Conservation (phyloP, 2,797 vertebrate species). For the Borostomias antarcticus region DNA sequence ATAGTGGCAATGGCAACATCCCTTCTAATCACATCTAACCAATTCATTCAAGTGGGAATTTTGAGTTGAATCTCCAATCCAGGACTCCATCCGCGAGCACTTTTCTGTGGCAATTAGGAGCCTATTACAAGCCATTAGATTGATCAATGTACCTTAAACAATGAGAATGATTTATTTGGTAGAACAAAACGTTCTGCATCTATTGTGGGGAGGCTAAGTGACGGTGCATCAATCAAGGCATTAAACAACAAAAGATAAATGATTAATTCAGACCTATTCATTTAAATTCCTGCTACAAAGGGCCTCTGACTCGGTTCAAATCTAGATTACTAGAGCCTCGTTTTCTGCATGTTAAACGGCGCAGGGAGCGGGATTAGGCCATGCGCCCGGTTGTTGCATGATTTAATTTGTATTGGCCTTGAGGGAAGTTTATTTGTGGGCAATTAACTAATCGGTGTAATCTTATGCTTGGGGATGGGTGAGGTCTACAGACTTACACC, state of each 20-base stretch:
- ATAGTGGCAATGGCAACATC: conserved; percentile 1
- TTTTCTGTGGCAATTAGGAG: conserved; percentile 94
- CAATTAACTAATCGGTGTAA: conserved; percentile 81
- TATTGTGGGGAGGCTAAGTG: conserved; percentile 82
- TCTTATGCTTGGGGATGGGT: conserved; percentile 53
- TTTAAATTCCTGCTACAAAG: conserved; percentile 82
- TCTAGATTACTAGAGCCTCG: conserved; percentile 73
- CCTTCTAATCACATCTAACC: conserved; percentile 32
- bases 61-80: conserved; percentile 76
- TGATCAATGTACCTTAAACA: conserved; percentile 99
- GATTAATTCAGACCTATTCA: conserved; percentile 86
- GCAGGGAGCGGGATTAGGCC: conserved; percentile 65
- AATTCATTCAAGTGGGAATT: conserved; percentile 69
- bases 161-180: conserved; percentile 96
- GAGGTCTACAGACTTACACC: conserved; percentile 53
- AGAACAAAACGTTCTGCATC: conserved; percentile 82
- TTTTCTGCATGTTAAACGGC: conserved; percentile 72
- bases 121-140: conserved; percentile 99
- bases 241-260: conserved; percentile 83
- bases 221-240: conserved; percentile 80
- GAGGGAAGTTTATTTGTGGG: conserved; percentile 80
- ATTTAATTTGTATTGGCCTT: conserved; percentile 82
- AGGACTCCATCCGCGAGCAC: conserved; percentile 83
- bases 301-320: conserved; percentile 71
- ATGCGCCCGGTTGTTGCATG: conserved; percentile 58